Conservation (phyloP, 2,888 invertebrate species). For the Peribatodes rhomboidaria region DNA sequence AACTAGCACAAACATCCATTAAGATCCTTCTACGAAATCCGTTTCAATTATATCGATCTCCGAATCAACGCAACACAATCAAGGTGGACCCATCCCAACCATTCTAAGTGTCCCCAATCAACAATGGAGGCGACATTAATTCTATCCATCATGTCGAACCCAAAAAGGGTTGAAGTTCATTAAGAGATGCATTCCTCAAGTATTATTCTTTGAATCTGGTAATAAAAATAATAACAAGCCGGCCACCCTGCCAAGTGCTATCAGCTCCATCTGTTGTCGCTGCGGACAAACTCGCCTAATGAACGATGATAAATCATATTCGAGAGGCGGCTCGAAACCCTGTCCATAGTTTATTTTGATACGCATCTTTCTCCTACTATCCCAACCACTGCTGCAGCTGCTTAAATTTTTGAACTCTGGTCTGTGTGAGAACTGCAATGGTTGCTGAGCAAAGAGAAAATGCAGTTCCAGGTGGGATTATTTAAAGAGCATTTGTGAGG, state of each 20-base stretch:
- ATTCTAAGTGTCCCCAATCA: slow-evolving; percentile 82
- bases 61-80: slow-evolving; percentile 72
- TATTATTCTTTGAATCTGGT: slow-evolving; percentile 86
- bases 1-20: slow-evolving; percentile 54
- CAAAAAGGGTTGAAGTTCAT: slow-evolving; percentile 86
- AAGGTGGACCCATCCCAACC: slow-evolving; percentile 67
- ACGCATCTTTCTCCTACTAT: slow-evolving; percentile 42
- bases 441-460: slow-evolving; percentile 30
- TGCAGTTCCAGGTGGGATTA: slow-evolving; percentile 56
- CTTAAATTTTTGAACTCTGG: neutral
- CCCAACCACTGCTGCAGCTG: slow-evolving; percentile 59
- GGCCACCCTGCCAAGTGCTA: slow-evolving; percentile 87
- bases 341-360: slow-evolving; percentile 69
- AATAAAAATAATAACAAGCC: slow-evolving; percentile 87
- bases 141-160: slow-evolving; percentile 84
- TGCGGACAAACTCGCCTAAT: slow-evolving; percentile 87
- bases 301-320: slow-evolving; percentile 87
- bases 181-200: slow-evolving; percentile 85
- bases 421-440: slow-evolving; percentile 52
- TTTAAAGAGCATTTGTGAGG: slow-evolving; percentile 76
- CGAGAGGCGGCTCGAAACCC: slow-evolving; percentile 82
- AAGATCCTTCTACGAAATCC: slow-evolving; percentile 62
- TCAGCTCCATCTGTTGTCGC: slow-evolving; percentile 87
- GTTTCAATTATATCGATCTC: slow-evolving; percentile 60
- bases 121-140: slow-evolving; percentile 84